These are phyloP conservation scores for Grallaria varia DNA, from an alignment of 2,113 vertebrate species.

Conservation along the genomic window DNA sequence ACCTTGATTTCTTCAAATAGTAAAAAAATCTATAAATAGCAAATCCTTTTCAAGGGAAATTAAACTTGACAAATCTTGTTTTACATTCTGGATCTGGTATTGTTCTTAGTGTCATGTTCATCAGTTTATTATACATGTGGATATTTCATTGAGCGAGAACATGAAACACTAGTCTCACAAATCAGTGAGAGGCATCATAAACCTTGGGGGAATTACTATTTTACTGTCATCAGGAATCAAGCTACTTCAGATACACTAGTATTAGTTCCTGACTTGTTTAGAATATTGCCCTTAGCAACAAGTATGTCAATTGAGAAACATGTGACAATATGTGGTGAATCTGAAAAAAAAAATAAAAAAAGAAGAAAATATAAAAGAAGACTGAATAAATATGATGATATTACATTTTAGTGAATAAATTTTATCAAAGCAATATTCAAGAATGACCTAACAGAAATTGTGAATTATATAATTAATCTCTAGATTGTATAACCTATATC, in stretches of 20 bases:
- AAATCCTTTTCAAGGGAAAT: background rate
- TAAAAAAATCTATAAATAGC: background rate
- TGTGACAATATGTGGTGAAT: background rate
- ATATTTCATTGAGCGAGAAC: background rate
- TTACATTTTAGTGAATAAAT: background rate
- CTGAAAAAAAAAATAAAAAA: too few relatives aligned
- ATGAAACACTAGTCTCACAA: background rate
- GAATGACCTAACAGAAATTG: background rate
- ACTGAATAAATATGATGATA: background rate
- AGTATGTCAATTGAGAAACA: background rate
- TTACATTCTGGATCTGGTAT: background rate
- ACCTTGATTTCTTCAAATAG: background rate
- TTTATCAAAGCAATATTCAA: background rate
- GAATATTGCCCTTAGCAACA: background rate
- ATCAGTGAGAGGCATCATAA: background rate
- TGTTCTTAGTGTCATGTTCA: background rate
- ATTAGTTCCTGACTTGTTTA: background rate
- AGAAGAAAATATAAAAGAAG: too few relatives aligned
- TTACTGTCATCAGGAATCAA: background rate
- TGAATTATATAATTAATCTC: background rate
- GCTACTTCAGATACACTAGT: background rate
- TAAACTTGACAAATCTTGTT: background rate
- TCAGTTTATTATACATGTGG: background rate
- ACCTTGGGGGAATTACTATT: background rate
- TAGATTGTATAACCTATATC: background rate